Conservation (phyloP, 2,888 invertebrate species). For the Drosophila mercatorum region DNA sequence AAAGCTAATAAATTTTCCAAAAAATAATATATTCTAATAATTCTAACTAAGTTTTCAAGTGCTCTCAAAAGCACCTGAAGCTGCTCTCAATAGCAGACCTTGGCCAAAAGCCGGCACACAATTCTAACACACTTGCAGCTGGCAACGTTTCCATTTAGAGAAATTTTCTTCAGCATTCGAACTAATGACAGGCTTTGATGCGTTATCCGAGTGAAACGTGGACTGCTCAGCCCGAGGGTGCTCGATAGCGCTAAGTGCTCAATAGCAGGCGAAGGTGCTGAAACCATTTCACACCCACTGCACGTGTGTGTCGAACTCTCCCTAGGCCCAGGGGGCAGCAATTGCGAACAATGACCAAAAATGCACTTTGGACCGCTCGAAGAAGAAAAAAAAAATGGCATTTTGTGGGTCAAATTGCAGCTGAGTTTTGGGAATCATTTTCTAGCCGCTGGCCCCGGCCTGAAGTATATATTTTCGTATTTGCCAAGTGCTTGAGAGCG, state of each 20-base stretch:
- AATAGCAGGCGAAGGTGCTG: conserved; percentile 15
- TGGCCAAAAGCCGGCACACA: neutral
- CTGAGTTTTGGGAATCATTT: conserved; percentile 22
- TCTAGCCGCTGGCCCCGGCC: conserved; percentile 1
- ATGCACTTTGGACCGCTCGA: conserved; percentile 12
- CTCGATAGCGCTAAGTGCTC: conserved; percentile 38
- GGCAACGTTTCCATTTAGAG: neutral
- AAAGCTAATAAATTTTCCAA: too few species aligned
- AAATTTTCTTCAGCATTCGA: conserved; percentile 11
- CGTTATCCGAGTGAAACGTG: conserved; percentile 11
- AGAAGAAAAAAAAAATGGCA: neutral
- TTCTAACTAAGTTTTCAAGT: neutral
- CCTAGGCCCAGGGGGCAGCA: neutral
- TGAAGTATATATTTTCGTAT: conserved; percentile 52
- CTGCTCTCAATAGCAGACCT: neutral
- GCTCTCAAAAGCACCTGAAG: neutral
- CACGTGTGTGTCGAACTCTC: conserved; percentile 1
- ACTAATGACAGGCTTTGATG: conserved; percentile 30
- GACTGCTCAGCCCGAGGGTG: conserved; percentile 4
- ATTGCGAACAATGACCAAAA: conserved; percentile 34
- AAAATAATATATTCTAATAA: neutral
- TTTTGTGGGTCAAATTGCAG: conserved; percentile 54
- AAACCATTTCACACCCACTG: conserved; percentile 3
- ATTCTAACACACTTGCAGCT: neutral
- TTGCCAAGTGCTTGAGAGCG: conserved; percentile 66